Percentiles rank a stretch among this genome's conserved stretches.
Evolutionary conservation across 2,113 vertebrate genomes (phyloP).

Genomic region (Anolis carolinensis): DNA sequence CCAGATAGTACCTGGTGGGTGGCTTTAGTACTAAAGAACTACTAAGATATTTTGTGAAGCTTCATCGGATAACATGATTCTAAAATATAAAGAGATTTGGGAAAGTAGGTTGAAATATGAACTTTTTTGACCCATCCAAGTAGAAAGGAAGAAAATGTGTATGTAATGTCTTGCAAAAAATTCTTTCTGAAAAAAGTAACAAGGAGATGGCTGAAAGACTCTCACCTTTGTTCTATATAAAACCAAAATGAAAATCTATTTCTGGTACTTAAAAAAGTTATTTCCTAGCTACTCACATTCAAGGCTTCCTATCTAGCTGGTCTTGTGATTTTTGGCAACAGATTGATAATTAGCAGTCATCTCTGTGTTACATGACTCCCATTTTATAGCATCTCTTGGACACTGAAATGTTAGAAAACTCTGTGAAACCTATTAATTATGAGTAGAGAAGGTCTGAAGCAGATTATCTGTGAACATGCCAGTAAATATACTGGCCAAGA

Average conservation of each 20-base stretch:
- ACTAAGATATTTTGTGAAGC: conserved; percentile 7
- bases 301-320: not conserved
- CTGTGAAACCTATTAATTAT: not conserved
- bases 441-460: conserved; percentile 17
- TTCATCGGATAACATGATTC: conserved; percentile 15
- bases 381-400: conserved; percentile 7
- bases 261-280: not conserved
- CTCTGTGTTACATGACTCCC: not conserved
- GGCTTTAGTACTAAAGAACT: conserved; percentile 1
- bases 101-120: conserved; percentile 2
- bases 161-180: not conserved
- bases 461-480: not conserved
- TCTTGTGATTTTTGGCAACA: conserved; percentile 16
- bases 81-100: conserved; percentile 13
- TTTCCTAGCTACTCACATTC: conserved; percentile 2
- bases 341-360: not conserved
- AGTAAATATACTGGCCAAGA: not conserved
- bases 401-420: not conserved
- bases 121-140: not conserved
- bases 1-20: not conserved
- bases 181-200: not conserved
- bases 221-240: not conserved
- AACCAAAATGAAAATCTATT: not conserved
- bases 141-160: not conserved
- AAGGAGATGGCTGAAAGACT: not conserved